Evolutionary conservation across 2,888 invertebrate species (phyloP).

Genomic region (Tiliacea citrago): DNA sequence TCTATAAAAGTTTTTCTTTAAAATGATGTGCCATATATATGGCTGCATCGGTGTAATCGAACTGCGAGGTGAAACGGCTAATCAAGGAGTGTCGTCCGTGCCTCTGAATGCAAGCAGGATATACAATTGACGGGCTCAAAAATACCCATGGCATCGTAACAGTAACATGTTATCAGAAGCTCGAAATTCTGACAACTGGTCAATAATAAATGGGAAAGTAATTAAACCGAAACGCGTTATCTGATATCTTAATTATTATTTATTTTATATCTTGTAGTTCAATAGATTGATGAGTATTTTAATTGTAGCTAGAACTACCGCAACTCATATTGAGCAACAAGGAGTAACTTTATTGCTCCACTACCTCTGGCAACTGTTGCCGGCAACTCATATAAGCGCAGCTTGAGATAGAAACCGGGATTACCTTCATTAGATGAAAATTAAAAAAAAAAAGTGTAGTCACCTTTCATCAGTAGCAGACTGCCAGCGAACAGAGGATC

Average conservation of each 20-base stretch:
- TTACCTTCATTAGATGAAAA: not conserved
- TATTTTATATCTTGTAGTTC: not conserved
- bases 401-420: no score
- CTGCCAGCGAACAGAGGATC: slow-evolving; percentile 85
- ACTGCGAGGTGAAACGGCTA: no score
- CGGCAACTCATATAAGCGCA: no score
- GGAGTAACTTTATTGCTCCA: not conserved
- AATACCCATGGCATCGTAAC: not conserved
- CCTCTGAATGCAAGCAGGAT: not conserved
- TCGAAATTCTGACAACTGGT: not conserved
- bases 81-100: not conserved
- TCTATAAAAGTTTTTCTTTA: not conserved
- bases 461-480: slow-evolving; percentile 80
- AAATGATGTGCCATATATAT: not conserved
- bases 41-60: not conserved
- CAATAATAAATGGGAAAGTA: not conserved
- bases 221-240: not conserved
- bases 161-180: not conserved
- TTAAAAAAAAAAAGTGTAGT: not conserved
- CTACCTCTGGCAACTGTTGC: not conserved
- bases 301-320: not conserved
- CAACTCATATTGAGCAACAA: not conserved
- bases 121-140: not conserved
- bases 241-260: not conserved
- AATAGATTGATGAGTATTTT: no score